These are phyloP conservation scores for Saccostrea cuccullata DNA, from an alignment of 1,140 invertebrate species.

Conservation along the genomic window DNA sequence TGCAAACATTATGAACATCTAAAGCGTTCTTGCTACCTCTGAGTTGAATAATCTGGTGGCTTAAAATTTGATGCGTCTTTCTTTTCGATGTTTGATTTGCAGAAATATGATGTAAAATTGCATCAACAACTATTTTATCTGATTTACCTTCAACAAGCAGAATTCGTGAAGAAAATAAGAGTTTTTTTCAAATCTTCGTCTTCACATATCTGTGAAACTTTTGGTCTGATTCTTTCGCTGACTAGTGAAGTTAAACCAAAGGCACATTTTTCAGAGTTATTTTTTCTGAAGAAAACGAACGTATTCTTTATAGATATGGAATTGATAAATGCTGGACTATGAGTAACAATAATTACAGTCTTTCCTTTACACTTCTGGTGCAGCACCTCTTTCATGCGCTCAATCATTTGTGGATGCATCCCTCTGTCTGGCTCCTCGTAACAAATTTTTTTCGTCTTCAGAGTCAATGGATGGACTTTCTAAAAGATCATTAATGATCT, in stretches of 20 bases:
- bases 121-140: too few species aligned
- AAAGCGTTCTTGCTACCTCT: too few species aligned
- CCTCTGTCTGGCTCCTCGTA: conserved; percentile 50
- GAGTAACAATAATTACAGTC: conserved; percentile 33
- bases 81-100: too few species aligned
- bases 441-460: not conserved
- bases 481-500: not conserved
- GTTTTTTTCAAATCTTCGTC: not conserved
- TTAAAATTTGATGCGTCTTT: too few species aligned
- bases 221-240: too few species aligned
- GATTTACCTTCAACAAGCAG: too few species aligned
- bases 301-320: not conserved
- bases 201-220: not conserved
- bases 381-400: conserved; percentile 33
- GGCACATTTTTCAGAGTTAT: too few species aligned
- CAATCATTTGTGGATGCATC: conserved; percentile 51
- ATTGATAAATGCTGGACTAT: conserved; percentile 11
- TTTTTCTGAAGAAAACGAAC: not conserved
- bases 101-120: too few species aligned
- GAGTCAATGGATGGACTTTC: not conserved
- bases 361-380: not conserved
- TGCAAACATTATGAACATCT: too few species aligned
- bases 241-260: not conserved
- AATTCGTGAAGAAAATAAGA: too few species aligned
- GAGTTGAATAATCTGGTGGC: too few species aligned